These are phyloP conservation scores for Dromiciops gliroides DNA, from an alignment of 2,113 vertebrate species.

Conservation along the genomic window DNA sequence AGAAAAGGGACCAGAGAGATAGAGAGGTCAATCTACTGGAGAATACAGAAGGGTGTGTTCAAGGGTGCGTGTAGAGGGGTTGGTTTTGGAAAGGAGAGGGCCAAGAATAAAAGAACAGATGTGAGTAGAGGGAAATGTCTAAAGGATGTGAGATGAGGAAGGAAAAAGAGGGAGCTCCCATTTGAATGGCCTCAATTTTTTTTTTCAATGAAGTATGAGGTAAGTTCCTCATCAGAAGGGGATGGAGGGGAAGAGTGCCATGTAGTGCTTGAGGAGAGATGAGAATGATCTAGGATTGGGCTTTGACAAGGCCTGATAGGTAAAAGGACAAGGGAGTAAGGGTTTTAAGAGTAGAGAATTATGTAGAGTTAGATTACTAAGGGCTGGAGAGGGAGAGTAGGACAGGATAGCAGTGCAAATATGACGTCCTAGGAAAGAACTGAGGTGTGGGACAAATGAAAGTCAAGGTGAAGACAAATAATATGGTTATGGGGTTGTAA, in stretches of 20 bases:
- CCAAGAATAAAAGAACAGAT: background rate
- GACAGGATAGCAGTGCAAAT: background rate
- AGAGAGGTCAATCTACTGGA: background rate
- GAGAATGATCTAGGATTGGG: background rate
- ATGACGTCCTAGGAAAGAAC: background rate
- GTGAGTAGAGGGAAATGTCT: background rate
- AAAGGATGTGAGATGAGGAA: background rate
- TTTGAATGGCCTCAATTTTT: background rate
- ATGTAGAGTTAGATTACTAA: background rate
- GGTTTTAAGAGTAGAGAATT: background rate
- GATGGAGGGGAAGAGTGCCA: background rate
- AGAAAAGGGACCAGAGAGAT: background rate
- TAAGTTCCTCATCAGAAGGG: background rate
- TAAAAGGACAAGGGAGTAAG: background rate
- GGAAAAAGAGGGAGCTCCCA: background rate
- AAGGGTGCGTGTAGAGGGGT: background rate
- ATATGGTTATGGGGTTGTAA: background rate
- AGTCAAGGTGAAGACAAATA: background rate
- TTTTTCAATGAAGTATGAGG: background rate
- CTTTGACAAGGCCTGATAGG: background rate
- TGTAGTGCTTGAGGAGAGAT: background rate
- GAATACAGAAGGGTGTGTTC: background rate
- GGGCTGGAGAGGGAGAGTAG: background rate
- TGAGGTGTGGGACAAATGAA: background rate
- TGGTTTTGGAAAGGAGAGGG: background rate